Evolutionary conservation across 1,140 invertebrate genomes (phyloP).

Genomic region (Solen grandis): DNA sequence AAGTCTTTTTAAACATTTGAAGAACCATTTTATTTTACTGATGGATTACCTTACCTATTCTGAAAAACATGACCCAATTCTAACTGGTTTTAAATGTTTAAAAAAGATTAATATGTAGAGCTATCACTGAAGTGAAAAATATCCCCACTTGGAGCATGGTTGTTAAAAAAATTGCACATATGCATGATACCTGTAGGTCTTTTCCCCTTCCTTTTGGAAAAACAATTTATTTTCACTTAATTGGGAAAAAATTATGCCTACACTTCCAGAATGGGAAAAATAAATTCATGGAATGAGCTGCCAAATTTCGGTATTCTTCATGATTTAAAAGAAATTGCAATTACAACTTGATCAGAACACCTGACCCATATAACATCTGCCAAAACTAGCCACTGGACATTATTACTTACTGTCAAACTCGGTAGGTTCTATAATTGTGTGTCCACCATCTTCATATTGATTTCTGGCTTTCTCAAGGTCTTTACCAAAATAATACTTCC

Average conservation of each 20-base stretch:
- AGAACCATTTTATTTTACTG: too few relatives aligned
- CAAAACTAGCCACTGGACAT: neutral
- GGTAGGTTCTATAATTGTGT: constrained; percentile 56
- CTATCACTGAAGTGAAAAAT: too few relatives aligned
- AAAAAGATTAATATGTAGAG: too few relatives aligned
- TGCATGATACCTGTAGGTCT: too few relatives aligned
- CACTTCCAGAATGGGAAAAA: neutral
- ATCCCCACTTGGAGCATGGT: too few relatives aligned
- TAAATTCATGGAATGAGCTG: neutral
- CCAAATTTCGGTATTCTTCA: neutral
- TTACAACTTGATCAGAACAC: neutral
- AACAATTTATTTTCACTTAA: too few relatives aligned
- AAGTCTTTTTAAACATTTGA: too few relatives aligned
- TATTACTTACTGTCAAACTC: constrained; percentile 56
- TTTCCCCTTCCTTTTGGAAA: too few relatives aligned
- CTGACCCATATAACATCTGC: neutral
- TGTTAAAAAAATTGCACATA: too few relatives aligned
- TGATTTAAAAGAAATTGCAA: neutral
- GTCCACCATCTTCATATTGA: constrained; percentile 58
- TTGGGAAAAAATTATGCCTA: neutral
- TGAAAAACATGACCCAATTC: too few relatives aligned
- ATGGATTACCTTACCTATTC: too few relatives aligned
- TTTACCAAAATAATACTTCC: constrained; percentile 54
- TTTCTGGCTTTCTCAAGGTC: constrained; percentile 54
- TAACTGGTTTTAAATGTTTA: too few relatives aligned